Conservation (phyloP, 1,140 invertebrate genomes). For the Drosophila carrolli region DNA sequence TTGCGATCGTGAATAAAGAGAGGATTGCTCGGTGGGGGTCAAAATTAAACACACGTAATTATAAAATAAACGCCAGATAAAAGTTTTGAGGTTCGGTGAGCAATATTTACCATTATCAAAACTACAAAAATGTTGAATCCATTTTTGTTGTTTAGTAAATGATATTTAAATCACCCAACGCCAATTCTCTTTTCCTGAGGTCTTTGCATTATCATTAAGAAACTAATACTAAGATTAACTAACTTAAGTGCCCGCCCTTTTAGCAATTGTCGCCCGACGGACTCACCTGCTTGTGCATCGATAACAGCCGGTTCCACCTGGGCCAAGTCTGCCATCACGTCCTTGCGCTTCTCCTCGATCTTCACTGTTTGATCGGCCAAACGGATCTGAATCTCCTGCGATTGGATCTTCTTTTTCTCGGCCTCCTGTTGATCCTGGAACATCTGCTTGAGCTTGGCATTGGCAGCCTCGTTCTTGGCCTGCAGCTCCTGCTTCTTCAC, state of each 20-base stretch:
- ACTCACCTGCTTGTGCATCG: conserved; percentile 97
- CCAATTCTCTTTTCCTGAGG: not conserved
- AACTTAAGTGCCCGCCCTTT: conserved; percentile 27
- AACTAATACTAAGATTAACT: conserved; percentile 28
- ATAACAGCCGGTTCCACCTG: conserved; percentile 99
- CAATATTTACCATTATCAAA: too few relatives aligned
- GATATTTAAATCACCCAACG: not conserved
- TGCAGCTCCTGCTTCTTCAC: conserved; percentile 98
- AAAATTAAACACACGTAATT: conserved; percentile 42
- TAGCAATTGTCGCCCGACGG: conserved; percentile 36
- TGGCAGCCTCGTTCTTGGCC: conserved; percentile 99
- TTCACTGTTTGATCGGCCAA: conserved; percentile 95
- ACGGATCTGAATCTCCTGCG: conserved; percentile 97
- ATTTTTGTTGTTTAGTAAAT: too few relatives aligned
- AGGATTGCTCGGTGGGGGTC: conserved; percentile 31
- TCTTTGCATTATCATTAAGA: not conserved
- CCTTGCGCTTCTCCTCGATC: conserved; percentile 96
- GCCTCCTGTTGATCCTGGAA: conserved; percentile 99
- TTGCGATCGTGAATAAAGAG: conserved; percentile 26
- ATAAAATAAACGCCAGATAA: conserved; percentile 11
- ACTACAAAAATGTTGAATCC: too few relatives aligned
- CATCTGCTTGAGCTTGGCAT: conserved; percentile 99
- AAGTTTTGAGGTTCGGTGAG: not conserved
- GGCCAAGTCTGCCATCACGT: conserved; percentile 97
- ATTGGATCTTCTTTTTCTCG: conserved; percentile 99